These are phyloP conservation scores for Antennarius maculatus DNA, from an alignment of 2,797 vertebrate genomes.

Conservation along the genomic window DNA sequence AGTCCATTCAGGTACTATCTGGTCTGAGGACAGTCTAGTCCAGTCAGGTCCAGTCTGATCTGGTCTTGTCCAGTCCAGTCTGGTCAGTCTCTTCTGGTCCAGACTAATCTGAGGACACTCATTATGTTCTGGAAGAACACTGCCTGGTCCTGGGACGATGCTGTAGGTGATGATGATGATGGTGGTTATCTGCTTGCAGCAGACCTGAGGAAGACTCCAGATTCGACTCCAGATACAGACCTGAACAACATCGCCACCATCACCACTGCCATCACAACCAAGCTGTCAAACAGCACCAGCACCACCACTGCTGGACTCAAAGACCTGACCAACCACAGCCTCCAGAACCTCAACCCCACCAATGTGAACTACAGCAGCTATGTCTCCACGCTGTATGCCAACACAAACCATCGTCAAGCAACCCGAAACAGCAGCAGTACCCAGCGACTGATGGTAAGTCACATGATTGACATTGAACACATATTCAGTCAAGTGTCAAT, in stretches of 20 bases:
- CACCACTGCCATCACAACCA: neutral
- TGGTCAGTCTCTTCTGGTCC: neutral
- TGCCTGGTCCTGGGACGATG: conserved; percentile 55
- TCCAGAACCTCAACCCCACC: neutral
- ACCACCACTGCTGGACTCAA: conserved; percentile 9
- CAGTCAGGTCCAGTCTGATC: neutral
- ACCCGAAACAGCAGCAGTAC: neutral
- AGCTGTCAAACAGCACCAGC: neutral
- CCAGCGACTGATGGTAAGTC: conserved; percentile 43
- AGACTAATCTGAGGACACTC: conserved; percentile 1
- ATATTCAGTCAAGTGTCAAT: neutral
- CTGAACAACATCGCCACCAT: neutral
- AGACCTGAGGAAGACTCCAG: conserved; percentile 59
- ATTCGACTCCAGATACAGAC: conserved; percentile 28
- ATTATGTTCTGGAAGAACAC: conserved; percentile 73
- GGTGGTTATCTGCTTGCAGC: conserved; percentile 65
- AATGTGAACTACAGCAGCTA: neutral
- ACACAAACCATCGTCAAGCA: neutral
- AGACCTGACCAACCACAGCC: neutral
- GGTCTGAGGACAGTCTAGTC: neutral
- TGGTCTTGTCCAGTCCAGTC: neutral
- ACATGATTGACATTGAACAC: neutral
- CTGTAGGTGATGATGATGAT: conserved; percentile 45
- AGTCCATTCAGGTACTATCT: neutral
- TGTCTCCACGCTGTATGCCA: neutral